Conservation (phyloP, 2,888 invertebrate genomes). For the Brachynemurus nebulosus region DNA sequence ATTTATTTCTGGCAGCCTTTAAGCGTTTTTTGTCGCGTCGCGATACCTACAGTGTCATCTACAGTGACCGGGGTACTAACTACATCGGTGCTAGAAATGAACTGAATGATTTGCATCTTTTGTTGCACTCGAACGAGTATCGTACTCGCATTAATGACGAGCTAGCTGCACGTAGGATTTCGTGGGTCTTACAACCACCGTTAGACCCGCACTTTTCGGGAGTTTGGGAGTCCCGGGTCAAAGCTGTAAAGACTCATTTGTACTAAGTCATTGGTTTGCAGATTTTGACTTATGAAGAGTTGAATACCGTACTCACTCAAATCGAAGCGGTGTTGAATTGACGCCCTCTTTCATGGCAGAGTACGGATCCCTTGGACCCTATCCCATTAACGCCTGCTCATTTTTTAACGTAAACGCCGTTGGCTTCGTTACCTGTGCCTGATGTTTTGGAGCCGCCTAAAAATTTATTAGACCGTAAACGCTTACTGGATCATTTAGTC, state of each 20-base stretch:
- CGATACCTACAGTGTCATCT: conserved; percentile 13
- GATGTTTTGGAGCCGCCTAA: too few relatives aligned
- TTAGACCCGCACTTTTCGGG: not conserved
- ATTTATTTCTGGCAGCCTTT: not conserved
- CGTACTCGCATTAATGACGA: not conserved
- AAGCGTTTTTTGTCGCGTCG: conserved; percentile 5
- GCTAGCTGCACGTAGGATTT: not conserved
- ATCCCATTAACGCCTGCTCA: not conserved
- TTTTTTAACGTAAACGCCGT: not conserved
- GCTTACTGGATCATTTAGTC: too few relatives aligned
- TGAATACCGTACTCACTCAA: not conserved
- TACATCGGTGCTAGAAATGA: conserved; percentile 20
- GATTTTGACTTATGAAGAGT: not conserved
- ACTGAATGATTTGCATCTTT: conserved; percentile 10
- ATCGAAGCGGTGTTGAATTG: not conserved
- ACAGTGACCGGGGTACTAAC: conserved; percentile 21
- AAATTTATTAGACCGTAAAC: too few relatives aligned
- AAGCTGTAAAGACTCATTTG: not conserved
- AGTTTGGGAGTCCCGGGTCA: not conserved
- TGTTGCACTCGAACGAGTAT: not conserved
- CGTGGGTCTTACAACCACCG: not conserved
- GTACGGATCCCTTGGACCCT: not conserved
- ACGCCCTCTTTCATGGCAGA: not conserved
- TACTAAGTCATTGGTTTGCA: not conserved
- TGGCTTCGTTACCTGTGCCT: not conserved